phyloP scores from a whole-genome alignment of 2,113 vertebrate species.

The Scalopus aquaticus region DNA sequence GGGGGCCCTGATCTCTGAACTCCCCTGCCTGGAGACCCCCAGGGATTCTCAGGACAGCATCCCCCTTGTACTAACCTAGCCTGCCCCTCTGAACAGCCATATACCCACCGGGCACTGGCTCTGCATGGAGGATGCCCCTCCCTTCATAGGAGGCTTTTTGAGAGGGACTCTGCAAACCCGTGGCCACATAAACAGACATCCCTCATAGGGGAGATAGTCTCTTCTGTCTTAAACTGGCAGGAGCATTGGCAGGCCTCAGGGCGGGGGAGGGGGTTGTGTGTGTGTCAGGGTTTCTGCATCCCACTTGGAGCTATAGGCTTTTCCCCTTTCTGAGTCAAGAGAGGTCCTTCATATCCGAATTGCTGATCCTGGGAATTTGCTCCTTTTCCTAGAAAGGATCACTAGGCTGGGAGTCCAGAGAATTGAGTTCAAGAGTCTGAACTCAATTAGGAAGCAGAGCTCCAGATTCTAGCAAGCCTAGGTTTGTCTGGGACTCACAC shows the following conservation, averaged over 20 bases:
- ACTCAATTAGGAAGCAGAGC: neutral
- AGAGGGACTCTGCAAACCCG: fast-evolving
- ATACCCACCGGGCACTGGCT: fast-evolving
- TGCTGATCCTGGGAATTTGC: neutral
- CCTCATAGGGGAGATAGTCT: neutral
- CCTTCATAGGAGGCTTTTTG: neutral
- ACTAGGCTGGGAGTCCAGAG: neutral
- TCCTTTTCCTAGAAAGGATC: neutral
- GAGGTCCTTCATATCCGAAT: neutral
- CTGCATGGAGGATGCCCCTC: fast-evolving
- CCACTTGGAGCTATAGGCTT: neutral
- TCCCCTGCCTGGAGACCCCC: neutral
- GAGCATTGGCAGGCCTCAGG: neutral
- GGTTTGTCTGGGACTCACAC: neutral
- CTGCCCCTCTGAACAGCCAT: neutral
- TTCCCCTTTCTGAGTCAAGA: neutral
- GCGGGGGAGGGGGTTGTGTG: no score
- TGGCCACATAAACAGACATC: fast-evolving
- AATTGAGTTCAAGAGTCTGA: neutral
- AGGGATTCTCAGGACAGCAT: neutral
- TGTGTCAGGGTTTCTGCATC: no score
- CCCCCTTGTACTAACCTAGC: neutral
- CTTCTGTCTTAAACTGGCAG: neutral
- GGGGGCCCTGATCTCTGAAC: neutral
- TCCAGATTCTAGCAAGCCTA: neutral